phyloP scores from a whole-genome alignment of 2,113 vertebrate genomes.

The Castor canadensis region DNA sequence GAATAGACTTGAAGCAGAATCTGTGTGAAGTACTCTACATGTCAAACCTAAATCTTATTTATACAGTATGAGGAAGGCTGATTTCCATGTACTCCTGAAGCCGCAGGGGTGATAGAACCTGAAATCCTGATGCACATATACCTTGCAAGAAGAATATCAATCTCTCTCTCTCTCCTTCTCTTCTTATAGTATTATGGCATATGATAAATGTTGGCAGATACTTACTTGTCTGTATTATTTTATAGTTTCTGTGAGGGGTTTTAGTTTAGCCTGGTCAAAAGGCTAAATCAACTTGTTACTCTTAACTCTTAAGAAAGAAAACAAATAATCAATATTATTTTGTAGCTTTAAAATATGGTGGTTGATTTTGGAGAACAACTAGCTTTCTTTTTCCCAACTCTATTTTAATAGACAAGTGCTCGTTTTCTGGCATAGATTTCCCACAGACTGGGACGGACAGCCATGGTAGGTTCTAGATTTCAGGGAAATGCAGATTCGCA shows the following conservation, averaged over 20 bases:
- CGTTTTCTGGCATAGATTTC: background rate
- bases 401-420: background rate
- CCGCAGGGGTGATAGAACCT: background rate
- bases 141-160: background rate
- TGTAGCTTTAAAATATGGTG: background rate
- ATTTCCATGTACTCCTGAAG: background rate
- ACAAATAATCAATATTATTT: background rate
- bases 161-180: background rate
- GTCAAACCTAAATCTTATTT: background rate
- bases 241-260: background rate
- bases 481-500: too few relatives aligned
- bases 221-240: background rate
- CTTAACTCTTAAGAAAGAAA: background rate
- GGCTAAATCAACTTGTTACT: background rate
- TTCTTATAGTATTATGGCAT: background rate
- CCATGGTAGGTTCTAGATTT: background rate
- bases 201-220: background rate
- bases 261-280: background rate
- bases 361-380: background rate
- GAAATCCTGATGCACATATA: background rate
- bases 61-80: background rate
- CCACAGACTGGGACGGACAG: background rate
- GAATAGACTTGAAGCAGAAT: background rate
- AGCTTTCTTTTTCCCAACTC: background rate
- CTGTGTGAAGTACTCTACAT: background rate